A percentile compares a stretch with the other conserved stretches of the same genome.
These are phyloP conservation scores for Melozone crissalis DNA, from an alignment of 2,113 vertebrate species.

Conservation along the genomic window DNA sequence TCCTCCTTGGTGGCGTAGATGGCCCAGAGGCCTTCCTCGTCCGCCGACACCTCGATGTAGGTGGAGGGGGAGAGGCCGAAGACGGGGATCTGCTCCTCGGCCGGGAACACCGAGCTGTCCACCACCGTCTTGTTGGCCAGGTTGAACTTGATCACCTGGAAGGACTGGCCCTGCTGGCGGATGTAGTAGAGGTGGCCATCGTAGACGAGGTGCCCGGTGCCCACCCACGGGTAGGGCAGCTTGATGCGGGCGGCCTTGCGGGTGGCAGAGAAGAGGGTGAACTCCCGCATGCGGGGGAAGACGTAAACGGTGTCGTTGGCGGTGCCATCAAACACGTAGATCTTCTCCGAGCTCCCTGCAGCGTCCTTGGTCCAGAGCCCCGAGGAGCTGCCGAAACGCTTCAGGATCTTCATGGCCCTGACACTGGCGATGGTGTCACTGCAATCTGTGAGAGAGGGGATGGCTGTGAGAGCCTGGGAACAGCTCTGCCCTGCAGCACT, in stretches of 20 bases:
- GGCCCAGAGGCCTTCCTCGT: conserved; percentile 93
- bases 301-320: conserved; percentile 83
- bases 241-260: conserved; percentile 77
- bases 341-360: conserved; percentile 79
- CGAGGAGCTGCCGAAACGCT: conserved; percentile 82
- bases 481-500: rapidly evolving
- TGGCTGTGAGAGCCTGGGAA: not conserved
- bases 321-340: conserved; percentile 88
- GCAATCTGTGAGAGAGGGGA: conserved; percentile 78
- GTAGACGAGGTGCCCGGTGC: conserved; percentile 86
- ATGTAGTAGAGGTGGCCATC: conserved; percentile 87
- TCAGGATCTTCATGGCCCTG: conserved; percentile 94
- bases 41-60: conserved; percentile 86
- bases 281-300: conserved; percentile 85
- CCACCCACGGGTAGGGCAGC: conserved; percentile 87
- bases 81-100: conserved; percentile 80
- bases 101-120: conserved; percentile 89
- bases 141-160: conserved; percentile 92
- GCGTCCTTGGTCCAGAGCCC: conserved; percentile 94
- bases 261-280: conserved; percentile 80
- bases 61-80: conserved; percentile 87
- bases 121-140: conserved; percentile 80
- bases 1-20: conserved; percentile 86
- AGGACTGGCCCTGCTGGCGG: conserved; percentile 67
- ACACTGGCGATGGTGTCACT: conserved; percentile 87